Evolutionary conservation across 2,888 invertebrate species (phyloP).

Genomic region (Cybosia mesomella): DNA sequence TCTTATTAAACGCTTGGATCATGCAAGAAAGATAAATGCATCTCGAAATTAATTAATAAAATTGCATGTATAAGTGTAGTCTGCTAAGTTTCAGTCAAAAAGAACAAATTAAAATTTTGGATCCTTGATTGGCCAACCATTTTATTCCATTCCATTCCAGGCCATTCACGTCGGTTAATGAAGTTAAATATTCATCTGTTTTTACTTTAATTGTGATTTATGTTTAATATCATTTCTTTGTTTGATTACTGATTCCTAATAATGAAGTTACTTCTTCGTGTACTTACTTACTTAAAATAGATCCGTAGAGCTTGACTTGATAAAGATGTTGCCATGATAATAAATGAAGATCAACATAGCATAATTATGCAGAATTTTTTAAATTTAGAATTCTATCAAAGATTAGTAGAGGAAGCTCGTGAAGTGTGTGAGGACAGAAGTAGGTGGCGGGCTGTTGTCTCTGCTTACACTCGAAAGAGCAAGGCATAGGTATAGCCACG

Average conservation of each 20-base stretch:
- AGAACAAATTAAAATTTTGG: slow-evolving; percentile 54
- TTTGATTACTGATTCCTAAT: neutral
- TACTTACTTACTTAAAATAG: neutral
- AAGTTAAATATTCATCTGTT: slow-evolving; percentile 51
- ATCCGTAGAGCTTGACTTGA: no score
- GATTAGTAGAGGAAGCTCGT: neutral
- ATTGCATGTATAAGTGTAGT: slow-evolving; percentile 74
- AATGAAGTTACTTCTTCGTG: no score
- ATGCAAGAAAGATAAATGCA: slow-evolving; percentile 81
- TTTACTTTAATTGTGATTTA: slow-evolving; percentile 56
- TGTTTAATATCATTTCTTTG: slow-evolving; percentile 50
- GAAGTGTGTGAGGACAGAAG: no score
- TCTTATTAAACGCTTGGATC: slow-evolving; percentile 79
- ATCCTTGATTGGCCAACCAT: slow-evolving; percentile 62
- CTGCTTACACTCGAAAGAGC: neutral
- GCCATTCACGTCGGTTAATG: slow-evolving; percentile 49
- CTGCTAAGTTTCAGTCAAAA: slow-evolving; percentile 55
- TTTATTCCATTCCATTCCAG: slow-evolving; percentile 48
- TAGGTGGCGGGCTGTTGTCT: neutral
- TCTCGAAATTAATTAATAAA: slow-evolving; percentile 83
- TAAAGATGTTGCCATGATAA: no score
- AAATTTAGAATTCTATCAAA: neutral
- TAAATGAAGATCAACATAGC: neutral
- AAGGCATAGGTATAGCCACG: neutral
- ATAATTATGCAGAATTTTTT: neutral